A percentile compares a stretch with the other conserved stretches of the same genome.
Evolutionary conservation across 2,888 invertebrate genomes (phyloP).

Genomic region (Clanis bilineata): DNA sequence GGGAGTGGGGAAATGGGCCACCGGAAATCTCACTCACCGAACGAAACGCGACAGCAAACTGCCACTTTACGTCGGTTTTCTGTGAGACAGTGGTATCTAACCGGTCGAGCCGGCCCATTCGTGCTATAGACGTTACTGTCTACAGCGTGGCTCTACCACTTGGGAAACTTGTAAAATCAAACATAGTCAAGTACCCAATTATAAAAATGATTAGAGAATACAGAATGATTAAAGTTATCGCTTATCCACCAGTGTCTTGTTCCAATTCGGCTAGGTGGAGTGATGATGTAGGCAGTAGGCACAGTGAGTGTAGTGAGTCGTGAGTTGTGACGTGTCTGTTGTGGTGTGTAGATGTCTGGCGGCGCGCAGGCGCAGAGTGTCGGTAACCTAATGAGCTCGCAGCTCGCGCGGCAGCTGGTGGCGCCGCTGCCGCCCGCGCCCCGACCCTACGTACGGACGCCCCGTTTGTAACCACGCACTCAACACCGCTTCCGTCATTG

Average conservation of each 20-base stretch:
- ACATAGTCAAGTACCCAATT: no score
- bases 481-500: conserved; percentile 73
- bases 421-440: conserved; percentile 80
- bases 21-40: no score
- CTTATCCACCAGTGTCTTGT: no score
- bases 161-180: no score
- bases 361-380: conserved; percentile 53
- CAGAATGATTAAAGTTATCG: neutral
- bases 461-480: conserved; percentile 80
- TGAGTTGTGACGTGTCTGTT: conserved; percentile 53
- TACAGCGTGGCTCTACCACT: no score
- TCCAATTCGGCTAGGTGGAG: no score
- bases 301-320: conserved; percentile 32
- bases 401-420: conserved; percentile 83
- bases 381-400: conserved; percentile 81
- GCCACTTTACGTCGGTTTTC: no score
- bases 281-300: neutral
- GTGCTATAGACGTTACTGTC: no score
- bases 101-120: no score
- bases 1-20: no score
- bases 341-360: conserved; percentile 68
- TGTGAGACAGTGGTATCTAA: no score
- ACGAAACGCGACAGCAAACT: no score
- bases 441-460: conserved; percentile 80
- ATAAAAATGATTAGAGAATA: neutral